Evolutionary conservation across 2,888 invertebrate species (phyloP).

Genomic region (Sialis lutaria): DNA sequence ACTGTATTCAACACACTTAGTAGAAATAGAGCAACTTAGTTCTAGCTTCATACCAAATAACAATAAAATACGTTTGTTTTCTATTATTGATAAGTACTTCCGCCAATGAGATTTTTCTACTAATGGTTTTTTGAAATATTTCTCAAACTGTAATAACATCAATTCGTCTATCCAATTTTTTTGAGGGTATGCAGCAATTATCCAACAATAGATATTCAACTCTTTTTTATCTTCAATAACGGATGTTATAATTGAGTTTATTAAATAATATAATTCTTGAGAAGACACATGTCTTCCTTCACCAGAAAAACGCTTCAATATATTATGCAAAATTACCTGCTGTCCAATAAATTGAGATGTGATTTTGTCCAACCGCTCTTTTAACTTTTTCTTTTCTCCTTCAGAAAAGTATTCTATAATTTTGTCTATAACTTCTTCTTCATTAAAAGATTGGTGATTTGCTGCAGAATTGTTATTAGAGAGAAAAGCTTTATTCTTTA

Average conservation of each 20-base stretch:
- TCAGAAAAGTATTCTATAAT: constrained; percentile 7
- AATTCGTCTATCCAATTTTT: constrained; percentile 12
- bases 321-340: constrained; percentile 6
- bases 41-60: constrained; percentile 10
- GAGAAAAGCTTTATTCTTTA: background rate
- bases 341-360: constrained; percentile 6
- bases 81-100: constrained; percentile 9
- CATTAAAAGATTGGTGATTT: constrained; percentile 6
- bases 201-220: constrained; percentile 11
- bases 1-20: constrained; percentile 9
- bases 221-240: constrained; percentile 7
- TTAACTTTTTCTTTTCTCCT: constrained; percentile 7
- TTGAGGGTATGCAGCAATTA: constrained; percentile 12
- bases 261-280: constrained; percentile 9
- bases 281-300: constrained; percentile 6
- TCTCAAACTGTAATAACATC: constrained; percentile 11
- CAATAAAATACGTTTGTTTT: constrained; percentile 11
- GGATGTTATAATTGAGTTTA: constrained; percentile 5
- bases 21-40: constrained; percentile 4
- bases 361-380: constrained; percentile 6
- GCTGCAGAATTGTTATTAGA: background rate
- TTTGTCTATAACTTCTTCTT: constrained; percentile 4
- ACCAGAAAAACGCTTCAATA: background rate
- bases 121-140: constrained; percentile 10
- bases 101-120: constrained; percentile 9